Conservation (phyloP, 2,888 invertebrate genomes). For the Synanthedon vespiformis region DNA sequence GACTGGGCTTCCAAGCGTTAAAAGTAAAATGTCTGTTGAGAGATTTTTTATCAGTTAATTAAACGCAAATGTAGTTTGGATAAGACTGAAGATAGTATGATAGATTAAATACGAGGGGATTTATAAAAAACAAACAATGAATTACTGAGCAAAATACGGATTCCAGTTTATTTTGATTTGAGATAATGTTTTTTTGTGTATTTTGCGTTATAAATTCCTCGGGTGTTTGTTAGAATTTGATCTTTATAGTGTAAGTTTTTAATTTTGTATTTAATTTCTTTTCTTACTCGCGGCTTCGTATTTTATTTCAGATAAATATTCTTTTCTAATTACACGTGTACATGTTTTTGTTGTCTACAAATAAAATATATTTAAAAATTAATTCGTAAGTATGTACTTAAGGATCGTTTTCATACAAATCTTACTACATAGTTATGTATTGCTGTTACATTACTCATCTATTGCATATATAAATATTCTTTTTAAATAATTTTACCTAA, state of each 20-base stretch:
- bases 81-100: constrained; percentile 8
- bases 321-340: background rate
- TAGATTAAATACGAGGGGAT: constrained; percentile 1
- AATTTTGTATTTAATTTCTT: background rate
- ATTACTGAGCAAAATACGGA: no score
- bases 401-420: background rate
- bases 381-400: background rate
- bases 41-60: constrained; percentile 4
- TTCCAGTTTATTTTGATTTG: no score
- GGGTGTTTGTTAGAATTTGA: background rate
- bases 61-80: constrained; percentile 2
- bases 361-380: background rate
- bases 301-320: background rate
- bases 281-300: background rate
- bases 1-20: constrained; percentile 4
- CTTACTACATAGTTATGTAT: no score
- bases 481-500: no score
- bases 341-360: background rate
- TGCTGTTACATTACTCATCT: no score
- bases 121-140: background rate
- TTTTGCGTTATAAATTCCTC: no score
- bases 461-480: no score
- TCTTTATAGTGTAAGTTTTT: background rate
- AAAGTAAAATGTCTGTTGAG: background rate
- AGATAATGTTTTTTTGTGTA: no score